Evolutionary conservation across 2,797 vertebrate species (phyloP).

Genomic region (Onychomys torridus): DNA sequence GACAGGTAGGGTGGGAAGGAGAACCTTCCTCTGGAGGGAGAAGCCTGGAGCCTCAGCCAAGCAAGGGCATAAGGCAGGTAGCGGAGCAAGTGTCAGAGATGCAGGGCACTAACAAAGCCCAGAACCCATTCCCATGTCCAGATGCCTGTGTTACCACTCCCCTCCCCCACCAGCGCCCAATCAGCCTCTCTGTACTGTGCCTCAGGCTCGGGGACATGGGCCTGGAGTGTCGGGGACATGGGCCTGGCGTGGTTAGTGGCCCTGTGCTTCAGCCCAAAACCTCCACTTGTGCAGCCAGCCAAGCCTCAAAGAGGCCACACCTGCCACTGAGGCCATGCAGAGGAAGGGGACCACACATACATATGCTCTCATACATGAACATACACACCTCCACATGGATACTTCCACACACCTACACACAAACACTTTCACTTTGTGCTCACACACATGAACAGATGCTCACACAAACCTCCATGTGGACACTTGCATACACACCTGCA

Average conservation of each 20-base stretch:
- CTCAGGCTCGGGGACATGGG: background rate
- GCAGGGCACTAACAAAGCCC: background rate
- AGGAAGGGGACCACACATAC: fast-evolving
- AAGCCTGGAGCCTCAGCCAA: background rate
- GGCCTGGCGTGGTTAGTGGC: background rate
- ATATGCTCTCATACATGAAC: background rate
- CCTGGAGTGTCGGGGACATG: background rate
- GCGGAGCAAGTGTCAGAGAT: background rate
- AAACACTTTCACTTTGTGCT: background rate
- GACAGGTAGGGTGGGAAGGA: background rate
- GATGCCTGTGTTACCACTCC: fast-evolving
- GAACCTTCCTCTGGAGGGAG: background rate
- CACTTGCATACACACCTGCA: background rate
- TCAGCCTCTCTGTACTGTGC: background rate
- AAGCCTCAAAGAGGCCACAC: background rate
- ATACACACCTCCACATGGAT: background rate
- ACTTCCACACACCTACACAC: background rate
- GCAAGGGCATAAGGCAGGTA: fast-evolving
- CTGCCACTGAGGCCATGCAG: background rate
- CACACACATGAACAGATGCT: background rate
- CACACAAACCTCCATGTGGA: background rate
- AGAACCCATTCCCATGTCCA: fast-evolving
- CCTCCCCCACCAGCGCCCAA: background rate
- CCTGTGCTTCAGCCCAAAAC: background rate
- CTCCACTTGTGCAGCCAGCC: background rate